Evolutionary conservation across 2,113 vertebrate genomes (phyloP).

Genomic region (Morone saxatilis): DNA sequence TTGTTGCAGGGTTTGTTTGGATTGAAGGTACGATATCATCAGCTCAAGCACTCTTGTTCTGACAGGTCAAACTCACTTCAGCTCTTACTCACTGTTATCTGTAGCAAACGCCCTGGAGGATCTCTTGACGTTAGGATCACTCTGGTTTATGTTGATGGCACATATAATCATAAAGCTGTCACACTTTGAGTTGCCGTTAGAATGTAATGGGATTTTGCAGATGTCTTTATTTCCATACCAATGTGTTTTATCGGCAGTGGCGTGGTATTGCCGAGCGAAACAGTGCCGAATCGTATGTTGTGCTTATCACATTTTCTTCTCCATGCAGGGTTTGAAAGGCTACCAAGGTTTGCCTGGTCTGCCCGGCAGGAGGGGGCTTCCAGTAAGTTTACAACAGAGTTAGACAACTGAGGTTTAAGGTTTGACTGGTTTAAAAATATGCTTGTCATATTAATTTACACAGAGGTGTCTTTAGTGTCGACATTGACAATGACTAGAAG

Average conservation of each 20-base stretch:
- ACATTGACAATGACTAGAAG: not conserved
- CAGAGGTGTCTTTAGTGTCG: not conserved
- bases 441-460: not conserved
- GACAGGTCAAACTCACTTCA: slow-evolving; percentile 33
- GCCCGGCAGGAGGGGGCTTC: slow-evolving; percentile 81
- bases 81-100: slow-evolving; percentile 26
- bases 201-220: slow-evolving; percentile 23
- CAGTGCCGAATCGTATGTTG: not conserved
- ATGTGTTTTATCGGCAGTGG: not conserved
- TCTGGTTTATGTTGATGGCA: slow-evolving; percentile 9
- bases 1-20: slow-evolving; percentile 86
- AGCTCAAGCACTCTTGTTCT: slow-evolving; percentile 10
- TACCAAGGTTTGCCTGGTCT: slow-evolving; percentile 85
- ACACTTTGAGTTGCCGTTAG: not conserved
- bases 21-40: slow-evolving; percentile 84
- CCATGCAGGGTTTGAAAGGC: slow-evolving; percentile 88
- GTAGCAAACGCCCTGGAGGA: not conserved
- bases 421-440: not conserved
- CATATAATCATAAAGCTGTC: slow-evolving; percentile 39
- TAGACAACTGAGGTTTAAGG: not conserved
- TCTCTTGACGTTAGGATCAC: not conserved
- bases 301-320: slow-evolving; percentile 21
- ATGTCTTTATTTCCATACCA: slow-evolving; percentile 1
- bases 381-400: slow-evolving; percentile 78
- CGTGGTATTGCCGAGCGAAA: not conserved